Evolutionary conservation across 2,888 invertebrate species (phyloP).

Genomic region (Priocnemis perturbator): DNA sequence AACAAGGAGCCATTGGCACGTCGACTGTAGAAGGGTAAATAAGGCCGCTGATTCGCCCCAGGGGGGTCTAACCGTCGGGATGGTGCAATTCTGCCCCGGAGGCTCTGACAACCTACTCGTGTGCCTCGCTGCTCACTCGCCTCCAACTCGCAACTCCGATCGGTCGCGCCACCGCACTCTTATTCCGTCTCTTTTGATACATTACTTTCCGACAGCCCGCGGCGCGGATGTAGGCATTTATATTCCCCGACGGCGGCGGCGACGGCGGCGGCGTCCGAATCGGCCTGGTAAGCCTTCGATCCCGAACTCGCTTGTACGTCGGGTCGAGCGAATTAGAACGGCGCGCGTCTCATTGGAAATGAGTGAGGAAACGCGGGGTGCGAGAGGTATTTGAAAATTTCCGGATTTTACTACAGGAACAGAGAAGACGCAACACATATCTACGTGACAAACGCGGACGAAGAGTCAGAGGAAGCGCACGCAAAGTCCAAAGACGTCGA

Average conservation of each 20-base stretch:
- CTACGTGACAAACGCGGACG: no score
- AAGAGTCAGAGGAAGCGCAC: no score
- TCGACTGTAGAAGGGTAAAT: conserved; percentile 69
- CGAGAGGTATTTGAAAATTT: no score
- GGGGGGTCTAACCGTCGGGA: conserved; percentile 73
- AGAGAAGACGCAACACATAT: no score
- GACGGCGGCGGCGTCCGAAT: neutral
- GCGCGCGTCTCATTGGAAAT: no score
- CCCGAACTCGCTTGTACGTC: neutral
- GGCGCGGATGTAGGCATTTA: conserved; percentile 36
- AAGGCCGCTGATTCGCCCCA: conserved; percentile 74
- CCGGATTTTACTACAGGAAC: no score
- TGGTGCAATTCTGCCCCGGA: conserved; percentile 72
- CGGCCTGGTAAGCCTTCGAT: neutral
- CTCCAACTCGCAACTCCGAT: conserved; percentile 34
- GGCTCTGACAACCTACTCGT: conserved; percentile 70
- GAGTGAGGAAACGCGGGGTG: neutral
- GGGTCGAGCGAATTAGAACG: neutral
- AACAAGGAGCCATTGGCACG: conserved; percentile 37
- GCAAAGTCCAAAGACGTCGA: no score
- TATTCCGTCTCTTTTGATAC: conserved; percentile 51
- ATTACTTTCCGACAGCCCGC: conserved; percentile 48
- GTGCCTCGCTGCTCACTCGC: conserved; percentile 40
- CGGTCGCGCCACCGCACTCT: conserved; percentile 53
- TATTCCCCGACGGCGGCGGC: neutral